Conservation (phyloP, 1,140 invertebrate genomes). For the Armadillidium nasatum region DNA sequence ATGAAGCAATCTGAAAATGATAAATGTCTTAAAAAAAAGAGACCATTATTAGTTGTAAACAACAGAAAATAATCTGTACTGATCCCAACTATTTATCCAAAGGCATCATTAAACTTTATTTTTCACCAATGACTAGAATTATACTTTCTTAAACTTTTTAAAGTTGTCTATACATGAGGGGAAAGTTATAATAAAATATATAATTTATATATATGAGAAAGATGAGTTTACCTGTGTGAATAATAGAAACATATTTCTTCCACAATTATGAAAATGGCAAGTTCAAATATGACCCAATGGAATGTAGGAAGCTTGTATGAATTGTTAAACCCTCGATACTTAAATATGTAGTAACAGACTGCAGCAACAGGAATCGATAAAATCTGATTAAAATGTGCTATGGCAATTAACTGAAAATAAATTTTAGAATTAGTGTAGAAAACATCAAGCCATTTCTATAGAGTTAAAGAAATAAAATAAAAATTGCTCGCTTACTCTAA, state of each 20-base stretch:
- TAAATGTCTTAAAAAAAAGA: neutral
- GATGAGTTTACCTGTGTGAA: conserved; percentile 61
- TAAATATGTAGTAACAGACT: conserved; percentile 61
- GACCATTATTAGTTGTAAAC: too few relatives aligned
- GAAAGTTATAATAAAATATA: too few relatives aligned
- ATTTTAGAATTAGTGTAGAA: too few relatives aligned
- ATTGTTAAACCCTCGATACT: conserved; percentile 62
- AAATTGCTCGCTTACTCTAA: neutral
- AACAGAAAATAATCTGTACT: too few relatives aligned
- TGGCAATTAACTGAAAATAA: conserved; percentile 50
- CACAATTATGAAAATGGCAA: conserved; percentile 69
- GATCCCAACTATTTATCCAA: too few relatives aligned
- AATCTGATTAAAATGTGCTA: conserved; percentile 73
- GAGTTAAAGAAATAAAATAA: too few relatives aligned
- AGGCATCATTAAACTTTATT: too few relatives aligned
- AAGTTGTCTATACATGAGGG: too few relatives aligned
- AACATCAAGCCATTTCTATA: too few relatives aligned
- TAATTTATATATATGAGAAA: neutral
- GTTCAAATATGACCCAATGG: conserved; percentile 73
- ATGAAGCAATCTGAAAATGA: conserved; percentile 63
- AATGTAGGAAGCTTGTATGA: conserved; percentile 71
- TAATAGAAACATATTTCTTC: conserved; percentile 86
- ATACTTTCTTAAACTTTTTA: too few relatives aligned
- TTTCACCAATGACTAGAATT: too few relatives aligned
- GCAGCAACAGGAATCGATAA: conserved; percentile 60